Base-by-base conservation (phyloP, 2,797 vertebrate species). In the Tapera naevia region DNA sequence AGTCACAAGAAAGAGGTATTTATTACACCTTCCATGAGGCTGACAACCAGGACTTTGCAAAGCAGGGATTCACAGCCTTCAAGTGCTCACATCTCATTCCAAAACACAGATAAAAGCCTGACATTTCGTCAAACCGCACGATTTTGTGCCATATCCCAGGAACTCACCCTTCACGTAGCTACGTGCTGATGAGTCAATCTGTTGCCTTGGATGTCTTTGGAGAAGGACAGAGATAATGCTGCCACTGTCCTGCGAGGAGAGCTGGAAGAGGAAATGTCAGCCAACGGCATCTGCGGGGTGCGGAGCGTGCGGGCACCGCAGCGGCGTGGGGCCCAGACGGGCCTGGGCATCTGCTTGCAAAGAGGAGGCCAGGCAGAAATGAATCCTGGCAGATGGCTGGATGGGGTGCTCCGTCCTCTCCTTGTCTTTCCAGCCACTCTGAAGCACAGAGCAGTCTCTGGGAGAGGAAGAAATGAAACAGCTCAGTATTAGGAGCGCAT, bases 231-330 rank as follows among this genome's bases (percentile, higher is more conserved):
- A 80, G 81, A 54, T 56, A 64, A 23, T 3, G 19, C 10, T 94
- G 62, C 66, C 74, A 13, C 21, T 14, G 62, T 90, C 96, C 78
- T 0, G 0, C 54, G 92, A 76, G 73, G 35, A 15, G 56, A 84
- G n/a, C 67, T 25, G 51, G 80, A 24, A 48, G 83, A 53, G 57
- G 88, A 91, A 95, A 95, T 94, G 89, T 89, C 95, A 96, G 93
- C 93, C 94, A 89, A 82, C 0, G 7, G 50, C 95, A 89, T 41
- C 69, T 37, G 80, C 3, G 3, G 87, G 35, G 76, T 51, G 10
- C 14, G 5, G 70, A 62, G 75, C 17, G 5, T 11, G 46, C 7
- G 27, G 56, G 51, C 33, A 19, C 41, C 14, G 61, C 28, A 39
- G 43, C 48, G 61, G 0, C 0, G 2, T 3, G 41, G 66, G 90